Percentiles rank a stretch among this genome's conserved stretches.
phyloP scores from a whole-genome alignment of 2,113 vertebrate genomes.

The Pachyramphus minor region DNA sequence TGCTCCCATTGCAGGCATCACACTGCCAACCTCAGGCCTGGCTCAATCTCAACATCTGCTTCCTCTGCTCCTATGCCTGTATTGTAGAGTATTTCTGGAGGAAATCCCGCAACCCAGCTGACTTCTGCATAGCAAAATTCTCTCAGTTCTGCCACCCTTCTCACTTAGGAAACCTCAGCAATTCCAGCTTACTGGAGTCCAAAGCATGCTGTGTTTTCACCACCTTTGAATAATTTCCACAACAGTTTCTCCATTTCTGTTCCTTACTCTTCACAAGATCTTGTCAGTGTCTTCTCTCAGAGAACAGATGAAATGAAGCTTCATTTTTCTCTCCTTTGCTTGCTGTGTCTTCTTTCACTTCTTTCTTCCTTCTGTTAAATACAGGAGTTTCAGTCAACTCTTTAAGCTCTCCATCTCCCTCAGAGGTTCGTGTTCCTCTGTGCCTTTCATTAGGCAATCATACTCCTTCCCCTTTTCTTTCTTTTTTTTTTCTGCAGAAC shows the following conservation, averaged over 20 bases:
- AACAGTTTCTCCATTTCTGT: not conserved
- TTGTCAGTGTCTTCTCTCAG: not conserved
- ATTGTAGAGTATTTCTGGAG: constrained; percentile 15
- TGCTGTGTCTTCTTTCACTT: not conserved
- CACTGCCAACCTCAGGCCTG: constrained; percentile 17
- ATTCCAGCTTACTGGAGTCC: not conserved
- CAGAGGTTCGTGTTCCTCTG: not conserved
- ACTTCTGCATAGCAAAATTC: not conserved
- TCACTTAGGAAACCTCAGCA: not conserved
- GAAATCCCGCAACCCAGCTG: not conserved
- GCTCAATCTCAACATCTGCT: not conserved
- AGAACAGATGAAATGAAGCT: not conserved
- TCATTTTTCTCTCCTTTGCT: not conserved
- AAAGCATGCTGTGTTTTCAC: not conserved
- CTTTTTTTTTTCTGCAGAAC: too few relatives aligned
- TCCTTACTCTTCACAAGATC: not conserved
- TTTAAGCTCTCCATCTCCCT: not conserved
- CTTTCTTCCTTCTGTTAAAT: not conserved
- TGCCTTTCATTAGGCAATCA: not conserved
- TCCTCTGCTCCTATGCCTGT: constrained; percentile 9
- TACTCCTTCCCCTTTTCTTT: rapidly evolving
- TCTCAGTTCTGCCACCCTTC: not conserved
- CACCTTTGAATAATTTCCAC: not conserved
- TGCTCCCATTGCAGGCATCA: not conserved
- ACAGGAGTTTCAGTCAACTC: not conserved